Evolutionary conservation across 2,797 vertebrate species (phyloP).

Genomic region (Periophthalmus magnuspinnatus): DNA sequence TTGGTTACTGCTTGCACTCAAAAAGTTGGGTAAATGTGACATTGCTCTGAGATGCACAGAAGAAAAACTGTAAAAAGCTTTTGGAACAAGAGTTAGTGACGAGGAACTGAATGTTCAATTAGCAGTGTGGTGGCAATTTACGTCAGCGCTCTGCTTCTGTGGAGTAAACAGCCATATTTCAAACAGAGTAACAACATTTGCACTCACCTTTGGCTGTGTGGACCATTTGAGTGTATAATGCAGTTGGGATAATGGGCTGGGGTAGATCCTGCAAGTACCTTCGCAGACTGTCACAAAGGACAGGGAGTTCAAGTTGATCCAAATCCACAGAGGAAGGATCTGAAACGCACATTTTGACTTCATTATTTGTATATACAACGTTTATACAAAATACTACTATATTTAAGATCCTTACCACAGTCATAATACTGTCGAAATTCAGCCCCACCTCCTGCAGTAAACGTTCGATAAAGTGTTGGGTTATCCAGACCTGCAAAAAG

Average conservation of each 20-base stretch:
- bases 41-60: slow-evolving; percentile 5
- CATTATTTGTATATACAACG: neutral
- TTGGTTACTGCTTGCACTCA: slow-evolving; percentile 20
- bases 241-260: slow-evolving; percentile 87
- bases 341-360: slow-evolving; percentile 32
- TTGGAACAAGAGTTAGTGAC: slow-evolving; percentile 1
- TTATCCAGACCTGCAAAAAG: slow-evolving; percentile 85
- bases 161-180: neutral
- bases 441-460: slow-evolving; percentile 81
- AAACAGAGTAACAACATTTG: neutral
- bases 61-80: neutral
- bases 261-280: slow-evolving; percentile 93
- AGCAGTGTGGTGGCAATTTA: slow-evolving; percentile 15
- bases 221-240: slow-evolving; percentile 85
- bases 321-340: slow-evolving; percentile 80
- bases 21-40: neutral
- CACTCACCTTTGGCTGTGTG: slow-evolving; percentile 88
- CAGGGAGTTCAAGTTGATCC: slow-evolving; percentile 86
- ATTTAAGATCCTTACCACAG: slow-evolving; percentile 76
- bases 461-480: slow-evolving; percentile 88
- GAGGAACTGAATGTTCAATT: slow-evolving; percentile 54
- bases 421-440: slow-evolving; percentile 93
- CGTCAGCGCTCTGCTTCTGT: slow-evolving; percentile 31
- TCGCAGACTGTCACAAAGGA: slow-evolving; percentile 87
- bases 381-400: neutral